phyloP scores from a whole-genome alignment of 2,797 vertebrate species.

The Benthosema pterotum region DNA sequence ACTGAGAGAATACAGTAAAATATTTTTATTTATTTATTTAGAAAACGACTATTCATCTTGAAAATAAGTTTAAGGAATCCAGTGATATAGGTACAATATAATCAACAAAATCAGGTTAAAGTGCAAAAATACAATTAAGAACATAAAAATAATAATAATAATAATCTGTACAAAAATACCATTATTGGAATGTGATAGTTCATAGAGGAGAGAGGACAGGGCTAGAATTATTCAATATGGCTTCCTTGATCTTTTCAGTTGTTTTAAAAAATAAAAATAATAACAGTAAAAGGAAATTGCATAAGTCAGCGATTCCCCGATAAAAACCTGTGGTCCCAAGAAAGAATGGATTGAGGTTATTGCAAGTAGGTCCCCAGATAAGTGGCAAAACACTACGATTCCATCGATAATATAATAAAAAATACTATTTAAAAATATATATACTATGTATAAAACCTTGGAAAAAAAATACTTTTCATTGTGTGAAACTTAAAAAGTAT shows the following conservation, averaged over 20 bases:
- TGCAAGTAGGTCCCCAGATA: too few relatives aligned
- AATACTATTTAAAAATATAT: too few relatives aligned
- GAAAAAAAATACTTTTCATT: too few relatives aligned
- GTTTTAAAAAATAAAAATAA: slow-evolving; percentile 38
- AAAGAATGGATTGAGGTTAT: too few relatives aligned
- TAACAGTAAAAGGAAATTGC: slow-evolving; percentile 11
- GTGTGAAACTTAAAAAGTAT: too few relatives aligned
- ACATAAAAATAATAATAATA: too few relatives aligned
- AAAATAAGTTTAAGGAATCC: slow-evolving; percentile 92
- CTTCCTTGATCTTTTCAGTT: slow-evolving; percentile 58
- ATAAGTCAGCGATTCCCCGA: slow-evolving; percentile 31
- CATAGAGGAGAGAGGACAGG: slow-evolving; percentile 49
- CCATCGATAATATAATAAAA: too few relatives aligned
- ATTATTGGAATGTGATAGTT: slow-evolving; percentile 83
- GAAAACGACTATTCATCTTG: slow-evolving; percentile 95
- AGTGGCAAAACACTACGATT: too few relatives aligned
- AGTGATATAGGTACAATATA: slow-evolving; percentile 99
- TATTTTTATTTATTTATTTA: slow-evolving; percentile 79
- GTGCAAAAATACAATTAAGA: slow-evolving; percentile 95
- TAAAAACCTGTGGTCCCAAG: too few relatives aligned
- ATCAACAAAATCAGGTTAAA: slow-evolving; percentile 95
- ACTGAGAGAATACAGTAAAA: slow-evolving; percentile 44
- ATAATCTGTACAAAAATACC: slow-evolving; percentile 86
- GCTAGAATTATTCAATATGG: slow-evolving; percentile 51
- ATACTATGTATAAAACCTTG: too few relatives aligned